phyloP scores from a whole-genome alignment of 2,113 vertebrate species.

The Clarias magur region DNA sequence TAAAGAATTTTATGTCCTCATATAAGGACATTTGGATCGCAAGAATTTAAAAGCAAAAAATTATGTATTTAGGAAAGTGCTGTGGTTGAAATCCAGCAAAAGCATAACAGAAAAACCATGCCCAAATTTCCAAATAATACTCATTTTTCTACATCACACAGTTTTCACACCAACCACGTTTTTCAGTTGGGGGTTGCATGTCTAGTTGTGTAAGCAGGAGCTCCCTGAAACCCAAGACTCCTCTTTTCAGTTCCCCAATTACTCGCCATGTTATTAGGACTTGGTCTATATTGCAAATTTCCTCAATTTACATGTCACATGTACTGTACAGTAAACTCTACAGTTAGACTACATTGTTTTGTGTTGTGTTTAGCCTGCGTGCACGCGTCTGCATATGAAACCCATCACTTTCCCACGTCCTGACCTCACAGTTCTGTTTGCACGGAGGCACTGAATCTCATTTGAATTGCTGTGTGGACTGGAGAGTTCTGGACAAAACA shows the following conservation, averaged over 20 bases:
- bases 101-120: background rate
- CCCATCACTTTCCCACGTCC: background rate
- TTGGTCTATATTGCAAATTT: background rate
- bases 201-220: background rate
- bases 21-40: no score
- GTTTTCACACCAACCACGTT: background rate
- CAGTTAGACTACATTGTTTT: background rate
- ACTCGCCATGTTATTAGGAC: background rate
- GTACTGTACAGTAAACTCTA: background rate
- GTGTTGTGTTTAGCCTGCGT: background rate
- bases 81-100: background rate
- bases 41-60: background rate
- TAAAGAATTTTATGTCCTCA: no score
- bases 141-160: background rate
- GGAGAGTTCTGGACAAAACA: slow-evolving; percentile 64
- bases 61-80: background rate
- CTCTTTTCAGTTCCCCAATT: background rate
- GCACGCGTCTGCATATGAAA: slow-evolving; percentile 1
- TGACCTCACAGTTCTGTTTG: background rate
- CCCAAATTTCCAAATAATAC: background rate
- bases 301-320: background rate
- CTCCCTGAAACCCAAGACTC: no score
- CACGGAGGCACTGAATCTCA: slow-evolving; percentile 38
- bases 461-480: slow-evolving; percentile 57
- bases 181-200: background rate